Base-by-base conservation (phyloP, 2,113 vertebrate species). In the Phylloscopus trochiloides region DNA sequence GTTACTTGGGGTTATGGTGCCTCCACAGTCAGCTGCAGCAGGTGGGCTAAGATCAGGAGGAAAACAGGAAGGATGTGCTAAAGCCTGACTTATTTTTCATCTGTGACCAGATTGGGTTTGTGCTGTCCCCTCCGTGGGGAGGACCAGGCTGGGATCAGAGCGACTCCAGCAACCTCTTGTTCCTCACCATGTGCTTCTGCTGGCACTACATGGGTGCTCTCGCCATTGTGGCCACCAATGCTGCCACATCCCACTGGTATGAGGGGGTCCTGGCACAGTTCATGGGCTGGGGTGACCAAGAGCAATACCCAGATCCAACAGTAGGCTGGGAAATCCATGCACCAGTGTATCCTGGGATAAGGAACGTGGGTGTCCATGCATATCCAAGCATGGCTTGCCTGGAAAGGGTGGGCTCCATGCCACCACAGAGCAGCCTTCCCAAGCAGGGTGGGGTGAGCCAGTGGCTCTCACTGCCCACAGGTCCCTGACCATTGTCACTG, bases 151-250 rank as follows among this genome's bases (percentile, higher is more conserved):
- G 99, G 99, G 96, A 98, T 26, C 85, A 96, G 83, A 84, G 57
- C 0, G 82, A 90, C 32, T 96, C 95, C 14, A 88, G 34, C 79
- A 99, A 99, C 88, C 36, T 98, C 61, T 97, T 96, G 62, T 98
- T 99, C 47, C 94, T 99, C 93, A 99, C 99, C 16, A 98, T 99
- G 98, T 99, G 98, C 90, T 99, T 98, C 98, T 99, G 98, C 94
- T 99, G 99, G 99, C 99, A 99, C 91, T 96, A 98, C 4, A 76
- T 94, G 1, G 94, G 97, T 0, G 97, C 98, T 20, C 40, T 99
- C 5, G 40, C 97, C 2, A 31, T 98, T 32, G 70, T 98, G 70
- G 72, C 90, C 3, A 32, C 96, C 17, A 98, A 95, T 8, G 95
- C 98, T 2, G 94, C 84, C 7, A 28, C 74, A 0, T 97, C 98